phyloP scores from a whole-genome alignment of 2,888 invertebrate species.

The Caprella mutica region DNA sequence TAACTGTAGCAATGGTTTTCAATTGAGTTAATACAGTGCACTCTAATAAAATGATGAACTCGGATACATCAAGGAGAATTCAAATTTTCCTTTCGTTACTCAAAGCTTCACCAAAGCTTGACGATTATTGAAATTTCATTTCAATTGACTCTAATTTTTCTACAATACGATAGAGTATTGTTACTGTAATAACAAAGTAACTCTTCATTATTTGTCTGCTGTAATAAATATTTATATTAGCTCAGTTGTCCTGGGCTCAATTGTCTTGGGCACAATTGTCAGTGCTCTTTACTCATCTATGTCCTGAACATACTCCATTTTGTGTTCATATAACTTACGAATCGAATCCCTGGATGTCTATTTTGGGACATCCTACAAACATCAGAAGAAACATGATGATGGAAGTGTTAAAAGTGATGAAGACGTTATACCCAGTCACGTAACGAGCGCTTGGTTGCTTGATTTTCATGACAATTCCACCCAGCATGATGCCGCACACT shows the following conservation, averaged over 20 bases:
- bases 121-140: too few relatives aligned
- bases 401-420: slow-evolving; percentile 30
- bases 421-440: slow-evolving; percentile 33
- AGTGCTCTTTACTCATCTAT: not conserved
- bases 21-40: too few relatives aligned
- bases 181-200: too few relatives aligned
- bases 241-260: too few relatives aligned
- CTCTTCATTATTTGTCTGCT: slow-evolving; percentile 5
- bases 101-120: too few relatives aligned
- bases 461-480: slow-evolving; percentile 35
- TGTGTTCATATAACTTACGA: not conserved
- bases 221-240: not conserved
- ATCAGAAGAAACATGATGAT: slow-evolving; percentile 31
- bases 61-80: too few relatives aligned
- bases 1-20: too few relatives aligned
- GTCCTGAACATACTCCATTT: not conserved
- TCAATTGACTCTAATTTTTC: too few relatives aligned
- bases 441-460: slow-evolving; percentile 31
- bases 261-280: too few relatives aligned
- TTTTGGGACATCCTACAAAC: slow-evolving; percentile 31
- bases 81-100: too few relatives aligned
- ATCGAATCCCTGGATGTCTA: slow-evolving; percentile 17
- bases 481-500: slow-evolving; percentile 19
- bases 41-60: too few relatives aligned
- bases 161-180: too few relatives aligned